These are phyloP conservation scores for Bombus waltoni DNA, from an alignment of 1,140 invertebrate genomes.

Conservation along the genomic window DNA sequence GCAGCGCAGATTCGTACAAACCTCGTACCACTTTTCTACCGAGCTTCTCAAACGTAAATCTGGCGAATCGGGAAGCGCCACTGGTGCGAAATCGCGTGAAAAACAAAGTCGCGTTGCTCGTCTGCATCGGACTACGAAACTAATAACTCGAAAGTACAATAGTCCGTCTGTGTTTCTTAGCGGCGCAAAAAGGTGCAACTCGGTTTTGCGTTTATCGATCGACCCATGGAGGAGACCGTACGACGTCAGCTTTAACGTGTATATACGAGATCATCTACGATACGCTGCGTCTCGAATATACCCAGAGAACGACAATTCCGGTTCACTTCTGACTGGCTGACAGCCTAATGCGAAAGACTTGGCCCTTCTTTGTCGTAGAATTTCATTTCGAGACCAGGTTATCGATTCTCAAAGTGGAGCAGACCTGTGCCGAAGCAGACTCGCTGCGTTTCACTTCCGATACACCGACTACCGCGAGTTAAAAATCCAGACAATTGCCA, in stretches of 20 bases:
- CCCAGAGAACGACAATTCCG: not conserved
- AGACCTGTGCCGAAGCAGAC: not conserved
- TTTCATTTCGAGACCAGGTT: constrained; percentile 10
- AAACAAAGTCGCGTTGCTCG: not conserved
- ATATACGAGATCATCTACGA: not conserved
- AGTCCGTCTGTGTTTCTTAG: constrained; percentile 18
- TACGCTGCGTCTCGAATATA: not conserved
- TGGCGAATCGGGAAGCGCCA: not conserved
- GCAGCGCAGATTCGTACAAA: no score
- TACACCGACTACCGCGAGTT: not conserved
- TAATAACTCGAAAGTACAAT: not conserved
- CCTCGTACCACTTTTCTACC: not conserved
- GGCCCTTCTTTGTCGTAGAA: not conserved
- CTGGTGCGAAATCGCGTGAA: no score
- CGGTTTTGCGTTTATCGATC: constrained; percentile 36
- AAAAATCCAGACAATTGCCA: not conserved
- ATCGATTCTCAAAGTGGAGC: constrained; percentile 2
- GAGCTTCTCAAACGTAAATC: not conserved
- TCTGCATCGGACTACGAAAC: not conserved
- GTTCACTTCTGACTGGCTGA: not conserved
- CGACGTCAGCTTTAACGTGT: constrained; percentile 36
- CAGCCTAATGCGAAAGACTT: constrained; percentile 1
- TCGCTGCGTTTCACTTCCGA: not conserved
- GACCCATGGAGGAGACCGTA: constrained; percentile 21
- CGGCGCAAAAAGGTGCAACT: constrained; percentile 6